phyloP scores from a whole-genome alignment of 2,797 vertebrate genomes.

The Typhlichthys eigenmanni region DNA sequence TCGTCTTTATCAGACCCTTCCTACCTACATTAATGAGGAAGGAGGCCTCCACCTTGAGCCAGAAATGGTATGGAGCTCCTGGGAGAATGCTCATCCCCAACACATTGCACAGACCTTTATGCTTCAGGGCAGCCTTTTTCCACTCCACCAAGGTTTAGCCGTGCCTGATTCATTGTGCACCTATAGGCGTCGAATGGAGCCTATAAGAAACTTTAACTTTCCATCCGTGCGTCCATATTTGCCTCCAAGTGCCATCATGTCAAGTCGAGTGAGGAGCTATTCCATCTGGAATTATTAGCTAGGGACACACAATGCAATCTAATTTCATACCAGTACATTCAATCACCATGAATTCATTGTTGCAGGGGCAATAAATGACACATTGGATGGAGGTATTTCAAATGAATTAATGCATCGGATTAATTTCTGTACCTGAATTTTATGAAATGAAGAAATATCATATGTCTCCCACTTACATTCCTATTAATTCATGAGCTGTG shows the following conservation, averaged over 20 bases:
- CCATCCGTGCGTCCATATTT: slow-evolving; percentile 60
- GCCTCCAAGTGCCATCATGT: slow-evolving; percentile 61
- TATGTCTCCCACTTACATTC: slow-evolving; percentile 62
- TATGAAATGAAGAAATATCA: slow-evolving; percentile 74
- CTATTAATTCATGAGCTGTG: slow-evolving; percentile 59
- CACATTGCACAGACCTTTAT: slow-evolving; percentile 66
- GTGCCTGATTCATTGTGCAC: slow-evolving; percentile 69
- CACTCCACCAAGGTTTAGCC: slow-evolving; percentile 66
- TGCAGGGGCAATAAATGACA: slow-evolving; percentile 69
- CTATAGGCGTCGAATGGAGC: slow-evolving; percentile 57
- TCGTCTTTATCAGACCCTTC: slow-evolving; percentile 71
- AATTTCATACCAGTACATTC: slow-evolving; percentile 74
- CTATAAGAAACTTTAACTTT: slow-evolving; percentile 66
- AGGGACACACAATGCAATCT: slow-evolving; percentile 76
- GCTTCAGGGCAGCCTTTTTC: neutral
- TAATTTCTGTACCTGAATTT: slow-evolving; percentile 63
- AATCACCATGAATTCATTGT: slow-evolving; percentile 70
- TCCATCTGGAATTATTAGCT: slow-evolving; percentile 78
- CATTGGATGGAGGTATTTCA: slow-evolving; percentile 64
- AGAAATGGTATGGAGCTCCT: slow-evolving; percentile 60
- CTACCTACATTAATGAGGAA: slow-evolving; percentile 52
- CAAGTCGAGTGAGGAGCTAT: slow-evolving; percentile 66
- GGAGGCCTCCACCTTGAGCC: slow-evolving; percentile 61
- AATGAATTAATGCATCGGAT: slow-evolving; percentile 68
- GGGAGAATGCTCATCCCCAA: slow-evolving; percentile 67